phyloP scores from a whole-genome alignment of 2,888 invertebrate genomes.

The Halocaridina rubra region DNA sequence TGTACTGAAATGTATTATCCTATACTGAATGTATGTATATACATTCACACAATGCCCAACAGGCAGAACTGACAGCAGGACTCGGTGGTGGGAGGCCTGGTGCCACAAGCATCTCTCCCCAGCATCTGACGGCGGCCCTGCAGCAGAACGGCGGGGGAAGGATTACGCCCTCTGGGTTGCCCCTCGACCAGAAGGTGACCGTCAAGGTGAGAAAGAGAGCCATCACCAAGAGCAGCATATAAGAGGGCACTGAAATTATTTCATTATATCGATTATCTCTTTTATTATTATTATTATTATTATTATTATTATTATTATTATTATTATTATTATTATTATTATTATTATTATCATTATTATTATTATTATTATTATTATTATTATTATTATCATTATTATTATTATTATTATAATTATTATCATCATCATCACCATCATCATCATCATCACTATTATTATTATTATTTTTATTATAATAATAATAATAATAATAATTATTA shows the following conservation, averaged over 20 bases:
- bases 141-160: conserved; percentile 56
- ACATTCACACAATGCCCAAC: background rate
- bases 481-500: too few relatives aligned
- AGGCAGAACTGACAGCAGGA: conserved; percentile 16
- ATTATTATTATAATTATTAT: too few relatives aligned
- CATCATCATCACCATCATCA: too few relatives aligned
- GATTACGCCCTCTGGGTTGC: conserved; percentile 52
- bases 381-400: too few relatives aligned
- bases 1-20: background rate
- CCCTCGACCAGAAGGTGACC: conserved; percentile 74
- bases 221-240: too few relatives aligned
- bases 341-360: too few relatives aligned
- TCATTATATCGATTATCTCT: too few relatives aligned
- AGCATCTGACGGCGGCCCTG: conserved; percentile 59
- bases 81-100: conserved; percentile 4
- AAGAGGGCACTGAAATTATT: too few relatives aligned
- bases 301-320: background rate
- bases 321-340: too few relatives aligned
- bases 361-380: too few relatives aligned
- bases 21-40: conserved; percentile 2
- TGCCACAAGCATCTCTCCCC: conserved; percentile 28
- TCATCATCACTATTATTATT: too few relatives aligned
- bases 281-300: background rate
- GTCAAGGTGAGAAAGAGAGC: conserved; percentile 67
- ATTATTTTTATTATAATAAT: too few relatives aligned